Percentiles rank a stretch among this genome's conserved stretches.
Conservation (phyloP, 2,888 invertebrate genomes). For the Euplexia lucipara region DNA sequence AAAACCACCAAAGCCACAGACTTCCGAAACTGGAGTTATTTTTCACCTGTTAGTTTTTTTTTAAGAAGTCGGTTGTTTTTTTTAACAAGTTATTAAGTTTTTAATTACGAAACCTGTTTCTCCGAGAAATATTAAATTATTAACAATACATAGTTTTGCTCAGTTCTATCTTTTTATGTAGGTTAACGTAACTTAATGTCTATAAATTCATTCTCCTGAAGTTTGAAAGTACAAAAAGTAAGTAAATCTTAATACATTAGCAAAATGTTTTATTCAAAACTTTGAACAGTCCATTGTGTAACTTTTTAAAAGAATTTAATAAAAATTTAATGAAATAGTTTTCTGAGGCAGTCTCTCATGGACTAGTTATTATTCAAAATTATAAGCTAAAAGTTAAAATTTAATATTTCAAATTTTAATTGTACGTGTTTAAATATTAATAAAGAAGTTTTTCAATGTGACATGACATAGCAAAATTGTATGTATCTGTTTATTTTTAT, state of each 20-base stretch:
- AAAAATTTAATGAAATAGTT: slow-evolving; percentile 54
- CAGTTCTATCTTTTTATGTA: slow-evolving; percentile 20
- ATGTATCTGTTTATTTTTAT: too few species aligned
- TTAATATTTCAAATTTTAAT: slow-evolving; percentile 21
- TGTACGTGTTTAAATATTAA: neutral
- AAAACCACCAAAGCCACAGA: too few species aligned
- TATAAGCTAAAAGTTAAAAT: slow-evolving; percentile 25
- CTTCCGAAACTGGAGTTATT: too few species aligned
- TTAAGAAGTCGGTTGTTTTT: too few species aligned
- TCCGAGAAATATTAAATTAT: neutral
- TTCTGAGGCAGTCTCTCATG: slow-evolving; percentile 21
- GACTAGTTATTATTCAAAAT: slow-evolving; percentile 42
- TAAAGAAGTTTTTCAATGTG: neutral
- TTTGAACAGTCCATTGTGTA: slow-evolving; percentile 40
- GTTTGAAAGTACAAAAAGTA: slow-evolving; percentile 25
- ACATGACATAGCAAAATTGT: neutral
- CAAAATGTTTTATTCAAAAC: slow-evolving; percentile 59
- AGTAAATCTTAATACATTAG: slow-evolving; percentile 50
- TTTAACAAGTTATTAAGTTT: neutral
- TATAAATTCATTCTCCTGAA: slow-evolving; percentile 40
- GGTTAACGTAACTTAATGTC: slow-evolving; percentile 29
- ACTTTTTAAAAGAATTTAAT: slow-evolving; percentile 45
- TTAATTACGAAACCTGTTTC: neutral
- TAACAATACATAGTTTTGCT: neutral
- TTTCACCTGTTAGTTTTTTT: too few species aligned